Base-by-base conservation (phyloP, 37 sponge, comb jelly and placozoan species). In the Chondrosia reniformis region DNA sequence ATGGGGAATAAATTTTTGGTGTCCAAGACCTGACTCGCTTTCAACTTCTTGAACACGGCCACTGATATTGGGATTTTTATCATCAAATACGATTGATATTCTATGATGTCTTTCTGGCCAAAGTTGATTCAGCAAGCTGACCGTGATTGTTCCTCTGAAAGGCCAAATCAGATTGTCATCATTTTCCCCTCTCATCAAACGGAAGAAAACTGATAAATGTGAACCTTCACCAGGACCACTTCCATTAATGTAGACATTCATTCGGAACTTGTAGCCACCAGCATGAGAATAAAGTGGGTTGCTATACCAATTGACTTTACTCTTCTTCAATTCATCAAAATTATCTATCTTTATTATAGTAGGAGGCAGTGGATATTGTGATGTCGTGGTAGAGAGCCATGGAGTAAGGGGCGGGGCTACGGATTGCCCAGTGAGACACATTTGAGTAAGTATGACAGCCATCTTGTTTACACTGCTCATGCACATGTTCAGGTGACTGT, bases 111-210 rank as follows among this genome's bases (percentile, higher is more conserved):
- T 39, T 25, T 37, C 32, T 28, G 82, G 83, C 0, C 24, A 39
- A n/a, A 87, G 63, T 42, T 82, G 83, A 76, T 87, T 87, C 59
- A 82, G 79, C 36, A 87, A 67, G 79, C 64, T 83, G 19, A 87
- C 55, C 25, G 69, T 72, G n/a, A 87, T 75, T 36, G 45, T 75
- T 30, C 79, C 88, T 54, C 41, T 71, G 39, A 87, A 81, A 7
- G 88, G 88, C 83, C 83, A 87, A 22, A 74, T 66, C 33, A 87
- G 75, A 4, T 43, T 25, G 36, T 82, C 75, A 43, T 87, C 88
- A 74, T 55, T 58, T 36, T 87, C 65, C 33, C 88, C 88, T 33
- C 41, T 36, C 88, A 87, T 82, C 32, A 87, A 64, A 30, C 43
- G 63, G 17, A 75, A 67, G 36, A 38, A 73, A 0, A 82, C 88